Base-by-base conservation (phyloP, 2,113 vertebrate species). In the Laticauda laticaudata region DNA sequence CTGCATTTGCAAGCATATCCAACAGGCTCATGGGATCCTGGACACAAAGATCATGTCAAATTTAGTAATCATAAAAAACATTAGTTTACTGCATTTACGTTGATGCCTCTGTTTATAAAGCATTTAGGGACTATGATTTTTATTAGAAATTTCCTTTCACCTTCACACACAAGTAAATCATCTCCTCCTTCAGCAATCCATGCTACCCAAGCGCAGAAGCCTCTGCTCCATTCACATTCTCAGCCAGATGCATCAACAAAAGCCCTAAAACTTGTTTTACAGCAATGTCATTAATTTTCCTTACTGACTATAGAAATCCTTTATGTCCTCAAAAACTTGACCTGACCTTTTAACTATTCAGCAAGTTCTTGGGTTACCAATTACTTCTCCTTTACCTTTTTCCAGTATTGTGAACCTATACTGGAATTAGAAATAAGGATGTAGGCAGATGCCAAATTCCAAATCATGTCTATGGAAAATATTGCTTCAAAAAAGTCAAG, bases 31-130 rank as follows among this genome's bases (percentile, higher is more conserved):
- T 98, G 98, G 98, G 98, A 98, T 97, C 97, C 97, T 98, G 98
- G 98, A 99, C 98, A 99, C 98, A 99, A 98, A 98, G 98, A 99
- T 98, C 98, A 97, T 96, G 98, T 98, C 95, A 95, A 98, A 97
- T 98, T 96, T 96, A 97, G 96, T 94, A 98, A 95, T 97, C 92
- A 96, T 97, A 95, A 95, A 97, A 96, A 96, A 95, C 96, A 92
- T 95, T 96, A 97, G 95, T 97, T 97, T 89, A 94, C 89, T 97
- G 56, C 20, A 94, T 96, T 97, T 93, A 94, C 96, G 95, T 92
- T 95, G 95, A 88, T 96, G 96, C 93, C 97, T 97, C 97, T 95
- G 93, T 97, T 98, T 95, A 96, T 95, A 94, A 97, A 95, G 90
- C 93, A 93, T 91, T 20, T 91, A 95, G 95, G 93, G 94, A 95